A percentile compares a stretch with the other conserved stretches of the same genome.
Conservation (phyloP, 64 coral and sea anemone species). For the Montipora sp. region DNA sequence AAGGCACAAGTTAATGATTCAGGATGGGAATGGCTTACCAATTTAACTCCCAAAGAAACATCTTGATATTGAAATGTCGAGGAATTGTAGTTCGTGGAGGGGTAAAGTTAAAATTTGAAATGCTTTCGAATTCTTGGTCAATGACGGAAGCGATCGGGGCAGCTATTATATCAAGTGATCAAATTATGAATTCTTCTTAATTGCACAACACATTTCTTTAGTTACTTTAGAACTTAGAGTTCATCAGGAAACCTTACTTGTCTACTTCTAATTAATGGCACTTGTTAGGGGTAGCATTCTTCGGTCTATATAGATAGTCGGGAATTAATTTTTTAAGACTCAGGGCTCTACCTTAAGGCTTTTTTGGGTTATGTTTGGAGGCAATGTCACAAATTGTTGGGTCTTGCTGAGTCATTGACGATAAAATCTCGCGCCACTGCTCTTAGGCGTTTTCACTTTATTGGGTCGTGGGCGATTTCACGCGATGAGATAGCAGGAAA, state of each 20-base stretch:
- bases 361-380: not conserved
- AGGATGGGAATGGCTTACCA: not conserved
- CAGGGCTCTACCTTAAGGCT: not conserved
- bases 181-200: not conserved
- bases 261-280: not conserved
- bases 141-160: not conserved
- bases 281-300: not conserved
- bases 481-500: not conserved
- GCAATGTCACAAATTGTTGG: not conserved
- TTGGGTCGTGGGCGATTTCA: no score
- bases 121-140: not conserved
- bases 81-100: not conserved
- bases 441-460: not conserved
- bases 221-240: not conserved
- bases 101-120: not conserved
- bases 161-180: not conserved
- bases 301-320: not conserved
- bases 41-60: not conserved
- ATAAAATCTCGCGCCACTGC: not conserved
- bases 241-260: not conserved
- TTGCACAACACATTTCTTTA: not conserved
- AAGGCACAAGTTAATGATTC: conserved; percentile 20
- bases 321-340: not conserved
- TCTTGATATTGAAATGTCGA: not conserved
- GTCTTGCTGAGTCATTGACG: not conserved